Evolutionary conservation across 2,888 invertebrate genomes (phyloP).

Genomic region (Uropetala carovei): DNA sequence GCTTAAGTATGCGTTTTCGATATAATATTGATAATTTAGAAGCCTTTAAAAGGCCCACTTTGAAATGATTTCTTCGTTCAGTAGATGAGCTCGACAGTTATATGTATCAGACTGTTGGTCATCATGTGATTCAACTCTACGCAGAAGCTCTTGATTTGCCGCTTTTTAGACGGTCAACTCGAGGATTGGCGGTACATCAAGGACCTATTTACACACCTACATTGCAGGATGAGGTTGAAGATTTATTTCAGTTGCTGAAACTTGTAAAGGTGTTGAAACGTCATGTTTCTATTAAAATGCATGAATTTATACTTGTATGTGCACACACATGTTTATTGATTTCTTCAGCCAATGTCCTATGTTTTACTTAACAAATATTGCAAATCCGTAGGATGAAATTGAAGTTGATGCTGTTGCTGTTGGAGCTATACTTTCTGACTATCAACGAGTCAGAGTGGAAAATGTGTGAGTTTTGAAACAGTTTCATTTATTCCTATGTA

Average conservation of each 20-base stretch:
- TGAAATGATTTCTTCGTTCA: conserved; percentile 69
- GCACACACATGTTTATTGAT: neutral
- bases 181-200: conserved; percentile 88
- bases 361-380: conserved; percentile 64
- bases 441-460: conserved; percentile 97
- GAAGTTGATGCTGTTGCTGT: conserved; percentile 95
- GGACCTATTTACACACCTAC: conserved; percentile 88
- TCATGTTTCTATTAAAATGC: neutral
- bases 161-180: conserved; percentile 89
- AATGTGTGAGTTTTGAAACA: conserved; percentile 88
- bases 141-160: conserved; percentile 96
- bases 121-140: conserved; percentile 93
- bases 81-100: conserved; percentile 95
- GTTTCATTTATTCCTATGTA: conserved; percentile 56
- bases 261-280: conserved; percentile 81
- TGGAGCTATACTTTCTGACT: conserved; percentile 98
- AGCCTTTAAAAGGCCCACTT: no score
- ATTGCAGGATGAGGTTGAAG: conserved; percentile 97
- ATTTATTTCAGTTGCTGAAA: conserved; percentile 89
- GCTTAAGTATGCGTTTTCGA: no score
- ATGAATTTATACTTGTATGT: neutral
- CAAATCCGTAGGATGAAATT: conserved; percentile 80
- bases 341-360: neutral
- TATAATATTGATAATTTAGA: no score
- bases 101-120: conserved; percentile 99